Evolutionary conservation across 2,888 invertebrate species (phyloP).

Genomic region (Pachymerium ferrugineum): DNA sequence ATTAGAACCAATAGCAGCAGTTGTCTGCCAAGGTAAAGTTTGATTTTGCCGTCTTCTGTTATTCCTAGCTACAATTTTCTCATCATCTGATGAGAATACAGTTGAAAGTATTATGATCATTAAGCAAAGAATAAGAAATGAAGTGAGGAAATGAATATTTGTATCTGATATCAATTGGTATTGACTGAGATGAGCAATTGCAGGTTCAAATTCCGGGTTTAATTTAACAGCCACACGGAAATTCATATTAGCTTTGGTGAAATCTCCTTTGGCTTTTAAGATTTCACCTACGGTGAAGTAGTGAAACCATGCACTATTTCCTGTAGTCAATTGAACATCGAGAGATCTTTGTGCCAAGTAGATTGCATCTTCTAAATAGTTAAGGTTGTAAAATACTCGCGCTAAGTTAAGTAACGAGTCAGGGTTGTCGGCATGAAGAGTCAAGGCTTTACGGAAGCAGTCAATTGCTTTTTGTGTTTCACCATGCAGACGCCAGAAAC

Average conservation of each 20-base stretch:
- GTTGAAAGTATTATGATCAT: slow-evolving; percentile 68
- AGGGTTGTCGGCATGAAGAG: slow-evolving; percentile 78
- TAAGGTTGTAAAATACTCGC: slow-evolving; percentile 73
- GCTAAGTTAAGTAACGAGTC: slow-evolving; percentile 79
- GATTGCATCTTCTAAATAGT: slow-evolving; percentile 84
- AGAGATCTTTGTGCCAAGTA: slow-evolving; percentile 76
- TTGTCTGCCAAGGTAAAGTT: not conserved
- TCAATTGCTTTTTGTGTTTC: slow-evolving; percentile 81
- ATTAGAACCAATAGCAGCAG: not conserved
- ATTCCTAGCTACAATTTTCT: no score
- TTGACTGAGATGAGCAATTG: slow-evolving; percentile 69
- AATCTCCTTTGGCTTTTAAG: slow-evolving; percentile 83
- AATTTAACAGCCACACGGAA: slow-evolving; percentile 74
- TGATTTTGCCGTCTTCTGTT: no score
- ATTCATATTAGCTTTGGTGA: slow-evolving; percentile 78
- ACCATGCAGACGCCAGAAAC: slow-evolving; percentile 85
- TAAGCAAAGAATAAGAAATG: slow-evolving; percentile 79
- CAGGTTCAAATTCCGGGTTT: slow-evolving; percentile 78
- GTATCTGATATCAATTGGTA: slow-evolving; percentile 74
- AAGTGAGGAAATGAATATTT: slow-evolving; percentile 75
- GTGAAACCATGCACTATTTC: slow-evolving; percentile 83
- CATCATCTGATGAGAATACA: no score
- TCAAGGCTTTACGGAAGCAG: slow-evolving; percentile 78
- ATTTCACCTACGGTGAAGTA: slow-evolving; percentile 87
- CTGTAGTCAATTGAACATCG: slow-evolving; percentile 69